Percentiles rank a stretch among this genome's conserved stretches.
Evolutionary conservation across 2,888 invertebrate genomes (phyloP).

Genomic region (Junonia oenone): DNA sequence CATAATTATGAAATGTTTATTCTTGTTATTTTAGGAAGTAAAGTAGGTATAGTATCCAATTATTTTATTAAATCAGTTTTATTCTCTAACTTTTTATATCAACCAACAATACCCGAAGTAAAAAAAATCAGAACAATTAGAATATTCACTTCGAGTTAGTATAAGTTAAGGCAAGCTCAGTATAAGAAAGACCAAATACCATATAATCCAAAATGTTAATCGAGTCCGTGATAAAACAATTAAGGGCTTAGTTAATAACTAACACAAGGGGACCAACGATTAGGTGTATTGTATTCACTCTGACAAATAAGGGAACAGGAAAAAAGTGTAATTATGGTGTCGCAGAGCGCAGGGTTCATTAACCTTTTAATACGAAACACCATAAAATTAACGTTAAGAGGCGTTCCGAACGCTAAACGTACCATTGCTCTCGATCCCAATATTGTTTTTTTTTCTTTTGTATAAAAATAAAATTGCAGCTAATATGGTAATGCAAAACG

Average conservation of each 20-base stretch:
- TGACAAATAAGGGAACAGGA: slow-evolving; percentile 56
- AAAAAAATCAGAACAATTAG: not conserved
- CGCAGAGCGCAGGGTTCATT: slow-evolving; percentile 48
- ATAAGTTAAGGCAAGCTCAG: not conserved
- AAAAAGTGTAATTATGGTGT: slow-evolving; percentile 55
- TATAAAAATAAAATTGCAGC: not conserved
- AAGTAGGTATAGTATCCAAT: no score
- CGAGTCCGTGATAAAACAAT: slow-evolving; percentile 29
- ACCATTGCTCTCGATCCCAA: not conserved
- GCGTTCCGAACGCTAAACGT: not conserved
- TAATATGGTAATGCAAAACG: not conserved
- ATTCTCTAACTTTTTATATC: no score
- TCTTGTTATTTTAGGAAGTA: no score
- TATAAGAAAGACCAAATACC: no score
- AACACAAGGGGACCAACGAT: slow-evolving; percentile 47
- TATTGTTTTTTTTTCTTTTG: not conserved
- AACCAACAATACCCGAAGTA: no score
- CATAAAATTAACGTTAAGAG: slow-evolving; percentile 6
- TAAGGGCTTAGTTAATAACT: slow-evolving; percentile 53
- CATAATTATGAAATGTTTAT: no score
- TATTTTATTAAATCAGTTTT: no score
- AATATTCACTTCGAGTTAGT: no score
- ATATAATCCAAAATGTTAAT: slow-evolving; percentile 1
- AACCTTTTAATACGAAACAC: slow-evolving; percentile 28
- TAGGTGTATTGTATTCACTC: slow-evolving; percentile 55